These are phyloP conservation scores for Thelaira solivaga DNA, from an alignment of 2,888 invertebrate genomes.

Conservation along the genomic window DNA sequence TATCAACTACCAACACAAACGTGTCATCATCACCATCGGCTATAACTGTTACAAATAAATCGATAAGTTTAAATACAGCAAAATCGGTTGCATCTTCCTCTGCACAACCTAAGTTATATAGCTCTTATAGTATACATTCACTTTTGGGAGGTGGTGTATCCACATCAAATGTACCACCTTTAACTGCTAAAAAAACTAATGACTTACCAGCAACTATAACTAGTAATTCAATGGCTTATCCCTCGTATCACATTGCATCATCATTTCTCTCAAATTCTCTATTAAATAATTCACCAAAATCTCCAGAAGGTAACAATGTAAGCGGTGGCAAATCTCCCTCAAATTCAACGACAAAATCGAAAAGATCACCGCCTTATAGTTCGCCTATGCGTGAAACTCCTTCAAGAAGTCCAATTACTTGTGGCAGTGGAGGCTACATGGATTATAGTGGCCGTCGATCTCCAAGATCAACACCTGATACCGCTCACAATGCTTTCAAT, in stretches of 20 bases:
- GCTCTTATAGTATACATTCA: slow-evolving; percentile 91
- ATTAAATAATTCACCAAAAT: slow-evolving; percentile 75
- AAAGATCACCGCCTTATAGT: slow-evolving; percentile 74
- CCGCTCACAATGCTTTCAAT: slow-evolving; percentile 60
- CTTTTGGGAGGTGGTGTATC: slow-evolving; percentile 80
- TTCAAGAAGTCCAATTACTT: slow-evolving; percentile 66
- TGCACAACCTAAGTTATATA: slow-evolving; percentile 78
- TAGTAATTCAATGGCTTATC: slow-evolving; percentile 67
- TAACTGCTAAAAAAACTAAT: slow-evolving; percentile 64
- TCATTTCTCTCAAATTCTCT: slow-evolving; percentile 70
- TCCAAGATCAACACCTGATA: slow-evolving; percentile 66
- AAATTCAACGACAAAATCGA: slow-evolving; percentile 66
- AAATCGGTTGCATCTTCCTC: slow-evolving; percentile 59
- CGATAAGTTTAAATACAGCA: slow-evolving; percentile 21
- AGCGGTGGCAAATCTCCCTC: slow-evolving; percentile 66
- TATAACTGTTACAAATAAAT: slow-evolving; percentile 26
- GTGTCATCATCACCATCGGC: slow-evolving; percentile 25
- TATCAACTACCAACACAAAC: slow-evolving; percentile 23
- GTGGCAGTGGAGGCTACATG: slow-evolving; percentile 30
- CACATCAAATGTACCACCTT: slow-evolving; percentile 49
- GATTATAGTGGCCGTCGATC: slow-evolving; percentile 69
- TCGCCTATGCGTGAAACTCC: slow-evolving; percentile 69
- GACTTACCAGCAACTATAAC: slow-evolving; percentile 71
- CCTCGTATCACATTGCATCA: slow-evolving; percentile 76
- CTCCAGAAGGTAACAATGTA: slow-evolving; percentile 72